Conservation (phyloP, 2,113 vertebrate genomes). For the Rhinoderma darwinii region DNA sequence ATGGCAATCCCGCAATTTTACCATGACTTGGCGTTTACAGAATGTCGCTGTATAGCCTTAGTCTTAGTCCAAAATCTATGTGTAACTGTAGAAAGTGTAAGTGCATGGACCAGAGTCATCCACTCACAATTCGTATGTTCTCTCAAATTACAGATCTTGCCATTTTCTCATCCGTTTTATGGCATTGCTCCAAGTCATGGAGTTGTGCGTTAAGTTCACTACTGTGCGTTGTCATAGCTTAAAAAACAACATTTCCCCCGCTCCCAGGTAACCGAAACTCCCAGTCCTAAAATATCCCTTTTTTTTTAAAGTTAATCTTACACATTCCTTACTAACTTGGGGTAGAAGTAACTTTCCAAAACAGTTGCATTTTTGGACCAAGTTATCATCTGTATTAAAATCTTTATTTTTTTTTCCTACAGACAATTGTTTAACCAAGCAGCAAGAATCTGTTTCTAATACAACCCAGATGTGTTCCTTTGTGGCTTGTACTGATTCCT, state of each 20-base stretch:
- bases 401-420: conserved; percentile 26
- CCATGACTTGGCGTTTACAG: no score
- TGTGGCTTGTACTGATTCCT: not conserved
- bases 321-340: conserved; percentile 61
- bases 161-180: conserved; percentile 63
- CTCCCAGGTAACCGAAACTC: conserved; percentile 70
- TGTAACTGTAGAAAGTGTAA: no score
- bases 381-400: conserved; percentile 56
- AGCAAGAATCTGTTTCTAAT: conserved; percentile 27
- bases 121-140: not conserved
- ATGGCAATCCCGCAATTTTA: no score
- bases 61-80: no score
- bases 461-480: conserved; percentile 42
- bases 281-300: conserved; percentile 66
- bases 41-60: no score
- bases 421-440: conserved; percentile 35
- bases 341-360: conserved; percentile 62
- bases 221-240: conserved; percentile 70
- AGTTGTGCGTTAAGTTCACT: conserved; percentile 60
- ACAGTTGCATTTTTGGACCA: conserved; percentile 57
- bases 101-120: not conserved
- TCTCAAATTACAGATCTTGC: conserved; percentile 47
- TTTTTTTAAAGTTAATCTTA: conserved; percentile 66
- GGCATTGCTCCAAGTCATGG: conserved; percentile 70
- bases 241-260: conserved; percentile 67